Conservation (phyloP, 2,113 vertebrate species). For the Hemibagrus wyckioides region DNA sequence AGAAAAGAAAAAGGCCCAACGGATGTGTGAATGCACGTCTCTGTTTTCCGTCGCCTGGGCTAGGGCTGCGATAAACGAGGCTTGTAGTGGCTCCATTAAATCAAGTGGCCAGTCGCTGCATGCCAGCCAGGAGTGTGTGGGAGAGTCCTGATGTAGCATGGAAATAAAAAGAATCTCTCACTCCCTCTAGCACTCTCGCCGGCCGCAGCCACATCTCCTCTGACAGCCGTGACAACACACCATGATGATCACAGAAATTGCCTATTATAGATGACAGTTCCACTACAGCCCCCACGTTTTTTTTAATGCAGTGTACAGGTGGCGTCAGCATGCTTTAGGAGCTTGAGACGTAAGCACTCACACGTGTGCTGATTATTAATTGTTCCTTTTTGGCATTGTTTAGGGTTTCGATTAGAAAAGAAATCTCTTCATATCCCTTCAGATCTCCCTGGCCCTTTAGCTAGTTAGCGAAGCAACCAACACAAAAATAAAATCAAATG, state of each 20-base stretch:
- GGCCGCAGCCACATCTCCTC: constrained; percentile 33
- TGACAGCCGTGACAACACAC: constrained; percentile 55
- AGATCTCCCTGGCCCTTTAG: constrained; percentile 21
- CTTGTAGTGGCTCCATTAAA: constrained; percentile 45
- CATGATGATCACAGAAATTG: constrained; percentile 59
- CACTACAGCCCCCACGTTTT: constrained; percentile 42
- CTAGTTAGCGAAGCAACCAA: constrained; percentile 22
- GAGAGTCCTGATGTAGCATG: constrained; percentile 38
- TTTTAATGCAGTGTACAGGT: constrained; percentile 46
- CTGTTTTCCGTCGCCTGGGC: not conserved
- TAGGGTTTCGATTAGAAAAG: not conserved
- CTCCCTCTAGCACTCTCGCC: constrained; percentile 36
- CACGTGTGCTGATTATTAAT: not conserved
- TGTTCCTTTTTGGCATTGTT: constrained; percentile 1
- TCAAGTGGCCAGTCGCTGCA: constrained; percentile 41
- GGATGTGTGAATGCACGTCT: not conserved
- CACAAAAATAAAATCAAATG: constrained; percentile 22
- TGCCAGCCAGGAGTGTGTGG: constrained; percentile 31
- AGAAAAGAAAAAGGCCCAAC: not conserved
- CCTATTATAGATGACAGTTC: constrained; percentile 59
- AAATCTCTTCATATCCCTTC: not conserved
- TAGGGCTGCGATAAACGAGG: constrained; percentile 15
- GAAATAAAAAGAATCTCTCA: constrained; percentile 50
- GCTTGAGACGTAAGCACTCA: not conserved
- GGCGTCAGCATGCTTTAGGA: constrained; percentile 5